Evolutionary conservation across 2,113 vertebrate genomes (phyloP).

Genomic region (Pseudorectes ferrugineus): DNA sequence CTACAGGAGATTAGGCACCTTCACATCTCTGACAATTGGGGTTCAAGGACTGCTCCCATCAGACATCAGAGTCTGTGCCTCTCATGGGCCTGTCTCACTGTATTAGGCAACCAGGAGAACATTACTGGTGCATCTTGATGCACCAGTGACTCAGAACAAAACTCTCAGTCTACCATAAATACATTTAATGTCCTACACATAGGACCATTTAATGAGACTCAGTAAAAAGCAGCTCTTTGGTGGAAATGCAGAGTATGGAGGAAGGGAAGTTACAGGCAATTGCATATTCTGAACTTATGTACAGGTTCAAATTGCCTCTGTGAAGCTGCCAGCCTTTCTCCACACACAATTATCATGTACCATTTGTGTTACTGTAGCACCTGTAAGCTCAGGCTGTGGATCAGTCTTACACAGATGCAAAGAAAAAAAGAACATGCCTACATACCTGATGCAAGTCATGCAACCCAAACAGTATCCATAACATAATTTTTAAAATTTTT

Average conservation of each 20-base stretch:
- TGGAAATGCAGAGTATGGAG: background rate
- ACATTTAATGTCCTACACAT: background rate
- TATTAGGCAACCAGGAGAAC: background rate
- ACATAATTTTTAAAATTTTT: rapidly evolving
- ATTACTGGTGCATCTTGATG: background rate
- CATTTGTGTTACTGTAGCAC: background rate
- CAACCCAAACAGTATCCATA: background rate
- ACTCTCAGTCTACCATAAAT: background rate
- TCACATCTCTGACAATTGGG: background rate
- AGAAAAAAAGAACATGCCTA: background rate
- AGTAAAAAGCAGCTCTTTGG: background rate
- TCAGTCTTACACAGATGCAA: background rate
- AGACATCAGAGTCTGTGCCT: background rate
- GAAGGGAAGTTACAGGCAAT: background rate
- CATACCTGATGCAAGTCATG: background rate
- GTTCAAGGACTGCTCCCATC: background rate
- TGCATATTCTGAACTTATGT: background rate
- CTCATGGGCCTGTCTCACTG: background rate
- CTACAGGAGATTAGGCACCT: background rate
- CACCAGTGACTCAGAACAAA: background rate
- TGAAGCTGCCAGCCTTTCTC: background rate
- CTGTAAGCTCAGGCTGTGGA: background rate
- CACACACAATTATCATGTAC: background rate
- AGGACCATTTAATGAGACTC: background rate
- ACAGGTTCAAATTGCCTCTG: background rate